phyloP scores from a whole-genome alignment of 2,113 vertebrate genomes.

The Lagopus muta region DNA sequence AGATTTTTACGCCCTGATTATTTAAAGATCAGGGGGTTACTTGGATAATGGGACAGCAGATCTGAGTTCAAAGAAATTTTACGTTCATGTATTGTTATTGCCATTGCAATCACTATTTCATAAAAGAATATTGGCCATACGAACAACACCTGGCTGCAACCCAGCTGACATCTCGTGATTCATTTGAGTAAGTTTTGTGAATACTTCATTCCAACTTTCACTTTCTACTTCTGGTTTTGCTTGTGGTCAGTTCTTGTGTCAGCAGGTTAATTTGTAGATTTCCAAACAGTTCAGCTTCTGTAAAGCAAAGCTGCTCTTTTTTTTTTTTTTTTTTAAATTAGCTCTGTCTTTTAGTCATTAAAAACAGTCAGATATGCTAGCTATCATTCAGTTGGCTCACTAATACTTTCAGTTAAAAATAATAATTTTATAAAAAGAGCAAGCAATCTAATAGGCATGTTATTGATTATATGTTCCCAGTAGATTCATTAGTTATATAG shows the following conservation, averaged over 20 bases:
- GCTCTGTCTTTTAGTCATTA: background rate
- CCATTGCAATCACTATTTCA: background rate
- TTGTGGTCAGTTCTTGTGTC: background rate
- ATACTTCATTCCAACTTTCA: background rate
- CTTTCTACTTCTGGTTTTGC: conserved; percentile 34
- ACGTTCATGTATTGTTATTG: background rate
- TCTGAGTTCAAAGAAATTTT: background rate
- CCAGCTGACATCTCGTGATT: background rate
- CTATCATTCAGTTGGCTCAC: background rate
- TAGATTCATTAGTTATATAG: background rate
- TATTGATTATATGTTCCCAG: background rate
- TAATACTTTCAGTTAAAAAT: background rate
- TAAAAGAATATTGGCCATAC: background rate
- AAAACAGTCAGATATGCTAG: background rate
- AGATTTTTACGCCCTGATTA: background rate
- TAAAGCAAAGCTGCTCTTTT: background rate
- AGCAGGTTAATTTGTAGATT: background rate
- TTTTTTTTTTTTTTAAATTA: background rate
- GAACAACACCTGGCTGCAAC: background rate
- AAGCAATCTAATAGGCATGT: background rate
- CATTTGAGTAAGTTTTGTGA: background rate
- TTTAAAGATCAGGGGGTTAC: background rate
- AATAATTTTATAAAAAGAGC: too few species aligned
- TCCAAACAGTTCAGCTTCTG: background rate
- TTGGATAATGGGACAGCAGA: background rate